These are phyloP conservation scores for Epirrhoe alternata DNA, from an alignment of 2,888 invertebrate genomes.

Conservation along the genomic window DNA sequence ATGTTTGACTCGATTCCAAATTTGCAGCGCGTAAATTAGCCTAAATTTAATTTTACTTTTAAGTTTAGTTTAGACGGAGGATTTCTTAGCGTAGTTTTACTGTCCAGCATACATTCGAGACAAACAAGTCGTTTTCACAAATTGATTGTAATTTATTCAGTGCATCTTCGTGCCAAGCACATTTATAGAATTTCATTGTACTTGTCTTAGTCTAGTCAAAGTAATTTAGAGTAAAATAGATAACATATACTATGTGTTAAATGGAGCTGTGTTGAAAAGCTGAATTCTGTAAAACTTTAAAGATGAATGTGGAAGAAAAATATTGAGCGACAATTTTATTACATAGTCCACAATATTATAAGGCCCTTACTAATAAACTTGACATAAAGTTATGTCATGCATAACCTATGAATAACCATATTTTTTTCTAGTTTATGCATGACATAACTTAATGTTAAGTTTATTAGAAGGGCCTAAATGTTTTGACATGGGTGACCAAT, in stretches of 20 bases:
- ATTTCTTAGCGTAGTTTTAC: background rate
- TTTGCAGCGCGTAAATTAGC: no score
- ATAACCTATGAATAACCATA: no score
- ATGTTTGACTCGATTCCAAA: no score
- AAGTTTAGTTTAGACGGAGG: no score
- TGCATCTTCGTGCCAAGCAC: slow-evolving; percentile 65
- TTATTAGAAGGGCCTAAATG: slow-evolving; percentile 17
- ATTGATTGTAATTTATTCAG: slow-evolving; percentile 21
- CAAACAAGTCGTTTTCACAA: slow-evolving; percentile 29
- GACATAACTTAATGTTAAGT: no score
- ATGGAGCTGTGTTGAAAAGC: background rate
- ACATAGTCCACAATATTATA: background rate
- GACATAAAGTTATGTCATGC: no score
- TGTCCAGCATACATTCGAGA: background rate
- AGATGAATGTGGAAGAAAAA: background rate
- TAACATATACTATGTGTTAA: slow-evolving; percentile 1
- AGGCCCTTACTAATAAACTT: no score
- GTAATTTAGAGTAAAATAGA: slow-evolving; percentile 40
- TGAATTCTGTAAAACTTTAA: background rate
- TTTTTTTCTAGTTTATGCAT: no score
- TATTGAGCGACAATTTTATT: background rate
- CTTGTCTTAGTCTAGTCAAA: slow-evolving; percentile 52
- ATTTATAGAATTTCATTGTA: slow-evolving; percentile 39
- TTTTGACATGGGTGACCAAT: slow-evolving; percentile 61
- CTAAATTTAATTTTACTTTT: no score